phyloP scores from a whole-genome alignment of 2,888 invertebrate genomes.

The Neoscelio sp. region DNA sequence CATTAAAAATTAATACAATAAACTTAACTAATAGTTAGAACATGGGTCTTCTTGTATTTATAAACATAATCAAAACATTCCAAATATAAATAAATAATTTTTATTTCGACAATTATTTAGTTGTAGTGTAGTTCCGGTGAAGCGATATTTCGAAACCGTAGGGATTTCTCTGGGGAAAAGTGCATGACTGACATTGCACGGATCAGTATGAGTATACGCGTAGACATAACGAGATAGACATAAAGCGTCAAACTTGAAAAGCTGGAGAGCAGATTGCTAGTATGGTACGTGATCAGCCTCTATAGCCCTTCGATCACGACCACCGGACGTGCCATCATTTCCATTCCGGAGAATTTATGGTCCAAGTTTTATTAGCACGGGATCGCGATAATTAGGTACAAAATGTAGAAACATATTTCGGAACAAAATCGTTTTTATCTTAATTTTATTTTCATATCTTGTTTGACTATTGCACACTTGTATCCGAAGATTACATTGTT shows the following conservation, averaged over 20 bases:
- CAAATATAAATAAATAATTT: no score
- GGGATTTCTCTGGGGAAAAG: conserved; percentile 53
- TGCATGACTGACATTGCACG: conserved; percentile 63
- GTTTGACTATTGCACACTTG: no score
- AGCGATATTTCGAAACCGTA: conserved; percentile 51
- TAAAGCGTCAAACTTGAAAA: conserved; percentile 78
- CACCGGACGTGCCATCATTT: conserved; percentile 73
- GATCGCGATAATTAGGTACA: conserved; percentile 69
- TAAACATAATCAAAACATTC: no score
- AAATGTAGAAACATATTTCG: conserved; percentile 7
- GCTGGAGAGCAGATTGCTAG: conserved; percentile 73
- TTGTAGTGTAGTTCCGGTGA: conserved; percentile 6
- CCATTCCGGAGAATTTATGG: conserved; percentile 73
- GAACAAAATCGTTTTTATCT: background rate
- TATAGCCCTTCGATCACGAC: conserved; percentile 61
- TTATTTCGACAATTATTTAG: conserved; percentile 12
- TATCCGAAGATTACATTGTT: background rate
- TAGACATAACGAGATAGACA: conserved; percentile 74
- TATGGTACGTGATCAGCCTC: conserved; percentile 76
- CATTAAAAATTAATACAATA: no score
- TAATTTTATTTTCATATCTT: background rate
- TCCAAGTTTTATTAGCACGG: conserved; percentile 72
- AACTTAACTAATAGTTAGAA: no score
- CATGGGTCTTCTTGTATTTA: no score
- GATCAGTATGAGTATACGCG: conserved; percentile 66